Percentiles rank a stretch among this genome's conserved stretches.
Evolutionary conservation across 2,888 invertebrate species (phyloP).

Genomic region (Aquatica leii): DNA sequence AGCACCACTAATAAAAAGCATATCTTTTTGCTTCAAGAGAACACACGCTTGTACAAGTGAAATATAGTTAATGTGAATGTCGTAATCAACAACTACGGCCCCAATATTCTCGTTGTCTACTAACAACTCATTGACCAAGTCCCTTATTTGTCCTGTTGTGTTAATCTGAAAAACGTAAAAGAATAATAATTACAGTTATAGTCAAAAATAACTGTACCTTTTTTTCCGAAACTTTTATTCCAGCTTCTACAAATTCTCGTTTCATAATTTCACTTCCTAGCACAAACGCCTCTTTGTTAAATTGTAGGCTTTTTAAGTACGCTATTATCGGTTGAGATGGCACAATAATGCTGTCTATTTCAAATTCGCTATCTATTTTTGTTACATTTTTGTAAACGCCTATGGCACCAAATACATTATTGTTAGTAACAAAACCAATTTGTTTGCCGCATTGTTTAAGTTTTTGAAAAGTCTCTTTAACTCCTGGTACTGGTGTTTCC

Average conservation of each 20-base stretch:
- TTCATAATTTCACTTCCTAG: slow-evolving; percentile 12
- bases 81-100: slow-evolving; percentile 67
- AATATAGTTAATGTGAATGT: slow-evolving; percentile 62
- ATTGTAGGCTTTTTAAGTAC: slow-evolving; percentile 10
- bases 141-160: too few species aligned
- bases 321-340: slow-evolving; percentile 12
- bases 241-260: slow-evolving; percentile 11
- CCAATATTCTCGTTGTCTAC: slow-evolving; percentile 62
- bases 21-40: slow-evolving; percentile 64
- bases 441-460: slow-evolving; percentile 16
- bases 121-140: slow-evolving; percentile 38
- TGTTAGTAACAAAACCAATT: slow-evolving; percentile 22
- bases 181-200: too few species aligned
- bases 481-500: slow-evolving; percentile 6
- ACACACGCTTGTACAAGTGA: slow-evolving; percentile 63
- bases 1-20: slow-evolving; percentile 64
- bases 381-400: neutral
- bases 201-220: too few species aligned
- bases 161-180: slow-evolving; percentile 1
- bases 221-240: slow-evolving; percentile 2
- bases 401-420: neutral
- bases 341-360: slow-evolving; percentile 2
- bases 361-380: neutral
- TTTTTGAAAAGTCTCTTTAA: slow-evolving; percentile 12
- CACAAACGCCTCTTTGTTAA: slow-evolving; percentile 13